Conservation (phyloP, 2,888 invertebrate genomes). For the Caenorhabditis auriculariae region DNA sequence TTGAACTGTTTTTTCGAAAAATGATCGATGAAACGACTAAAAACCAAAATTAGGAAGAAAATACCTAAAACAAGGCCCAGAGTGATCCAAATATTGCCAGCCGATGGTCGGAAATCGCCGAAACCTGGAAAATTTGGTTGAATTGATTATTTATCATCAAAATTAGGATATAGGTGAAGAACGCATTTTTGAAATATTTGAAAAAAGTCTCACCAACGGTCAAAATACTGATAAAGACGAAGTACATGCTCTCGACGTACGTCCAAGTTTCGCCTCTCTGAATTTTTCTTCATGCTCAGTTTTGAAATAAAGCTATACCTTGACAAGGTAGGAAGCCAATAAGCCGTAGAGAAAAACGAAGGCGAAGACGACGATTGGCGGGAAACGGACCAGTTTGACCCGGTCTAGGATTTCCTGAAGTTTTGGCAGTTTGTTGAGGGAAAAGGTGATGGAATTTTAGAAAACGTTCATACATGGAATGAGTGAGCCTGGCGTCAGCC, state of each 20-base stretch:
- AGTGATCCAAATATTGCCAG: slow-evolving; percentile 47
- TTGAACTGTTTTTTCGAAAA: too few species aligned
- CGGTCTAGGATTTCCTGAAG: slow-evolving; percentile 54
- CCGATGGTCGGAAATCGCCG: slow-evolving; percentile 58
- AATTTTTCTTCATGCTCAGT: slow-evolving; percentile 1
- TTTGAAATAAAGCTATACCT: slow-evolving; percentile 22
- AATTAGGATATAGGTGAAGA: too few species aligned
- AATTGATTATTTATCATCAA: not conserved
- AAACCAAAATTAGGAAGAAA: not conserved
- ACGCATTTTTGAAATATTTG: not conserved
- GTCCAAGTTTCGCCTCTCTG: slow-evolving; percentile 57
- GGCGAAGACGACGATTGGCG: slow-evolving; percentile 57
- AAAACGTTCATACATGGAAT: too few species aligned
- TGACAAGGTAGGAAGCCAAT: slow-evolving; percentile 50
- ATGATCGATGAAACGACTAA: not conserved
- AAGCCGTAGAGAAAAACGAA: slow-evolving; percentile 59
- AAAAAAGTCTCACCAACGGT: slow-evolving; percentile 55
- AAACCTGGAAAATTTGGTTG: slow-evolving; percentile 45
- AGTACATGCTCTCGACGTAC: slow-evolving; percentile 58
- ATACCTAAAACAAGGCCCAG: slow-evolving; percentile 34
- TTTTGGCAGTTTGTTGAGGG: too few species aligned
- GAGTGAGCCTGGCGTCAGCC: too few species aligned
- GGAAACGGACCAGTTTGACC: slow-evolving; percentile 57
- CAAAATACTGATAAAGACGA: slow-evolving; percentile 60
- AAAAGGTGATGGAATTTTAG: too few species aligned